Evolutionary conservation across 2,113 vertebrate species (phyloP), one percentile per base, ranked within the genome.

Genomic region (Trematocara marginatum): DNA sequence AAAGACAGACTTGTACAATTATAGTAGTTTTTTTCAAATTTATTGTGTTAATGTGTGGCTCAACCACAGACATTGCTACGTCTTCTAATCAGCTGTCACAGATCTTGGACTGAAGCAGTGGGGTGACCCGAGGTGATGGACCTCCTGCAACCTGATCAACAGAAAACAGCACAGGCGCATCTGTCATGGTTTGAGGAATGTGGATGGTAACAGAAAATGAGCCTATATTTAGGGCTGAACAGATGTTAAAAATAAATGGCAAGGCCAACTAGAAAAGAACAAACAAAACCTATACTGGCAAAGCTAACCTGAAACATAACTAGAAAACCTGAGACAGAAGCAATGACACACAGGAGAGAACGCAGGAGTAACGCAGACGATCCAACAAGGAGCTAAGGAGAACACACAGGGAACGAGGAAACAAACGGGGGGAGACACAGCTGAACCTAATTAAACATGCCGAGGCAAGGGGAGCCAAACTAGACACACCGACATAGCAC

Each of bases 131-230:
- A 83, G 90, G 82, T 35, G 59, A 45, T 45, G 38, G 78, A 64
- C 80, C 81, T 56, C 59, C 2, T 4, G 85, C 80, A 61, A 91
- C 52, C 84, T 88, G 52, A 12, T 94, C 76, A 49, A 89, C 45
- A 47, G 90, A 81, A 59, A 87, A 86, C 38, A 52, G 87, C 74
- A 59, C 47, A 31, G 78, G 26, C 0, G 5, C 56, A 34, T 59
- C 56, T 59, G 56, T 31, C 26, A 59, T 31, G 56, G 13, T 59
- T 59, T 59, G 56, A 59, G 13, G 56, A 59, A 59, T 59, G 29
- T 59, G 29, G 56, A 59, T 59, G 56, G 13, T 34, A 59, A 59
- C 29, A 59, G 56, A 59, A 31, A 10, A 16, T 4, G 1, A 59
- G 56, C 56, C 56, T 59, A 31, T 10, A 59, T 59, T 59, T 59